These are phyloP conservation scores for Caenorhabditis sulstoni DNA, from an alignment of 2,888 invertebrate genomes.

Conservation along the genomic window DNA sequence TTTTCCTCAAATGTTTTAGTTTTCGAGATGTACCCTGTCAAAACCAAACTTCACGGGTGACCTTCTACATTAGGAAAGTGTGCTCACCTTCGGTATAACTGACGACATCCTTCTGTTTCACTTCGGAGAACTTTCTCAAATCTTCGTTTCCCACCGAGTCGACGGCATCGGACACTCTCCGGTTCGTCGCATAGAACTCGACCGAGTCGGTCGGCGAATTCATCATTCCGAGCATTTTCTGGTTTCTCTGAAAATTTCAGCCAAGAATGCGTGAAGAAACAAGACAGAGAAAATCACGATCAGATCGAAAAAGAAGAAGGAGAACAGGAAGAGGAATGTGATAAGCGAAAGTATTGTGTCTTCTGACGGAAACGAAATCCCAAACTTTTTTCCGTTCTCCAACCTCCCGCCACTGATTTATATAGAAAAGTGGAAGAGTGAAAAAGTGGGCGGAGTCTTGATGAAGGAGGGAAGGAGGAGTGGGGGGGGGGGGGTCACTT, in stretches of 20 bases:
- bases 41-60: too few species aligned
- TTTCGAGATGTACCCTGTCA: too few species aligned
- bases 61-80: too few species aligned
- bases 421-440: not conserved
- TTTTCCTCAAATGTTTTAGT: too few species aligned
- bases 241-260: not conserved
- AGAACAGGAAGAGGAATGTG: slow-evolving; percentile 27
- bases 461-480: not conserved
- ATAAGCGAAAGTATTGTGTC: slow-evolving; percentile 43
- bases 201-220: slow-evolving; percentile 66
- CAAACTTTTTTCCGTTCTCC: too few species aligned
- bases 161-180: slow-evolving; percentile 34
- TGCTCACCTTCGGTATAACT: slow-evolving; percentile 65
- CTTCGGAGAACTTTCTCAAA: slow-evolving; percentile 64
- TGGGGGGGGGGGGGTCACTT: slow-evolving; percentile 18
- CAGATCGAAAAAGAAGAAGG: slow-evolving; percentile 10
- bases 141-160: slow-evolving; percentile 39
- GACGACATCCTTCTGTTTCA: slow-evolving; percentile 65
- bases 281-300: slow-evolving; percentile 27
- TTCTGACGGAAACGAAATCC: slow-evolving; percentile 31
- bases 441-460: slow-evolving; percentile 3
- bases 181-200: slow-evolving; percentile 68
- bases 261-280: slow-evolving; percentile 3
- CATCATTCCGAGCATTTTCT: slow-evolving; percentile 71
- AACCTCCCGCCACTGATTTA: not conserved